Conservation (phyloP, 2,888 invertebrate species). For the Iphiclides podalirius region DNA sequence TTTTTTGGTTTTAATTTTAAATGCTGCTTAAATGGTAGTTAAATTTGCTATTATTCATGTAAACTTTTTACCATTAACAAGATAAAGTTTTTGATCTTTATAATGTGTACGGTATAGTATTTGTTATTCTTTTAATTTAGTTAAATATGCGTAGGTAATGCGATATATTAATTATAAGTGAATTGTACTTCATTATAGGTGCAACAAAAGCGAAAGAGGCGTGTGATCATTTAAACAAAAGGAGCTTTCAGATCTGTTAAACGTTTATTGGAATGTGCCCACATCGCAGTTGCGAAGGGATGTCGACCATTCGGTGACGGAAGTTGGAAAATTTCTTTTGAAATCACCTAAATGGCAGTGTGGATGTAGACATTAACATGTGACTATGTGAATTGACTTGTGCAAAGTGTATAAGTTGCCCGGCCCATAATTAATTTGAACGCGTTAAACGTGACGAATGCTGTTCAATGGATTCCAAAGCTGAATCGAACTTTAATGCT, state of each 20-base stretch:
- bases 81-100: too few species aligned
- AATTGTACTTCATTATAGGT: conserved; percentile 6
- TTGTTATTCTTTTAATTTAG: too few species aligned
- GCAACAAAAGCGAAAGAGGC: conserved; percentile 27
- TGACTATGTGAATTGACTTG: conserved; percentile 41
- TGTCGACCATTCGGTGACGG: conserved; percentile 57
- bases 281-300: conserved; percentile 40
- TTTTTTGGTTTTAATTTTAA: too few species aligned
- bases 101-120: too few species aligned
- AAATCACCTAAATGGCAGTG: conserved; percentile 52
- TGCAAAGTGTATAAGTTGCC: conserved; percentile 18
- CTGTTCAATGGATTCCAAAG: conserved; percentile 69
- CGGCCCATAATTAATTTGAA: conserved; percentile 40
- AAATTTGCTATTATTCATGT: too few species aligned
- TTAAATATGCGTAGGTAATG: too few species aligned
- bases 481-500: conserved; percentile 43
- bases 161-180: too few species aligned
- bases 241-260: conserved; percentile 51
- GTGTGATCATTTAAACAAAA: conserved; percentile 32
- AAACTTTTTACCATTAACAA: too few species aligned
- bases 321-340: conserved; percentile 44
- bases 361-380: conserved; percentile 42
- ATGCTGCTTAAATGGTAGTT: too few species aligned
- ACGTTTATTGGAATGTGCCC: conserved; percentile 47
- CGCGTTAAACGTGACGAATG: conserved; percentile 45